Conservation (phyloP, 2,113 vertebrate species). For the Synchiropus splendidus region DNA sequence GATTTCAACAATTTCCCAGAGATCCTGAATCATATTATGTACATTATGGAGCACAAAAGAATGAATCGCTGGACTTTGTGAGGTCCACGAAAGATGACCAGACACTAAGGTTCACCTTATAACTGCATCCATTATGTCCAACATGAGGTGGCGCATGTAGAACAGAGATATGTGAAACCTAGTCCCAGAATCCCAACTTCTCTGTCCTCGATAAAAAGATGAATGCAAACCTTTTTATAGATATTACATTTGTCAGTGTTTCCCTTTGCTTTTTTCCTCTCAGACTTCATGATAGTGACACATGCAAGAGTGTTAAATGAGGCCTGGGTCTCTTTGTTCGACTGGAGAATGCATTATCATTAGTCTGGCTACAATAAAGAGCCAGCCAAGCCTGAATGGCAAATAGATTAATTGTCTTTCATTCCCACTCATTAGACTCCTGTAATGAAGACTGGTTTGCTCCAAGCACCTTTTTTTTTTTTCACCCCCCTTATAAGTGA, state of each 20-base stretch:
- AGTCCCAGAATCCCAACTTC: too few species aligned
- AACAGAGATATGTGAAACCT: too few species aligned
- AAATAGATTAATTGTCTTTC: conserved; percentile 58
- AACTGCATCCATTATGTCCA: too few species aligned
- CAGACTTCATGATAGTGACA: conserved; percentile 22
- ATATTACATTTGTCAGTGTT: too few species aligned
- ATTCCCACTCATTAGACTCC: conserved; percentile 60
- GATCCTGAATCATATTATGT: too few species aligned
- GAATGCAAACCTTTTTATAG: conserved; percentile 7
- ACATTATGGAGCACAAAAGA: too few species aligned
- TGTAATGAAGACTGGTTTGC: conserved; percentile 53
- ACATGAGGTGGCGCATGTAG: too few species aligned
- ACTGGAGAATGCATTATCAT: conserved; percentile 53
- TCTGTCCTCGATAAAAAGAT: conserved; percentile 18
- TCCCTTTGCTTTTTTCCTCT: not conserved
- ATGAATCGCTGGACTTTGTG: too few species aligned
- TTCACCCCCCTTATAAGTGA: conserved; percentile 39
- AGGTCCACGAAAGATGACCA: too few species aligned
- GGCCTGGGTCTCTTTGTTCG: conserved; percentile 40
- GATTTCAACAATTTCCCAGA: too few species aligned
- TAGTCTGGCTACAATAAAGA: conserved; percentile 46
- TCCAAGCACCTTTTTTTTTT: conserved; percentile 47
- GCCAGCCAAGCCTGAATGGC: conserved; percentile 32
- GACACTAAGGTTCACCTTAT: too few species aligned
- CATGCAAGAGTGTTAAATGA: conserved; percentile 19